A percentile compares a stretch with the other conserved stretches of the same genome.
Evolutionary conservation across 2,888 invertebrate species (phyloP).

Genomic region (Leptopilina myrica): DNA sequence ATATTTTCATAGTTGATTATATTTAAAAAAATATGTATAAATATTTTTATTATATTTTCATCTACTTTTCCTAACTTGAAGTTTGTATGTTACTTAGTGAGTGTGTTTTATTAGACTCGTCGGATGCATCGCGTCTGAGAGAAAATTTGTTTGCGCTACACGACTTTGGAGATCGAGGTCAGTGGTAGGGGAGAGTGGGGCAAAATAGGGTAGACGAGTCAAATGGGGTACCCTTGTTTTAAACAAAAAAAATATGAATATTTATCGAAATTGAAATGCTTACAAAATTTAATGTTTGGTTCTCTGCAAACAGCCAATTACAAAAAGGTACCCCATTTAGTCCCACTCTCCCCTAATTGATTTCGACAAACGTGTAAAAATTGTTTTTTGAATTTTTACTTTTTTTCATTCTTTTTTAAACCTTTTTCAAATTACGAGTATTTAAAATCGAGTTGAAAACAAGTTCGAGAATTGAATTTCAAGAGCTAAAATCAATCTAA

Average conservation of each 20-base stretch:
- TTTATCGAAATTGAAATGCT: too few relatives aligned
- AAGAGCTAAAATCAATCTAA: too few relatives aligned
- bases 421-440: too few relatives aligned
- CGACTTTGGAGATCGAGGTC: conserved; percentile 27
- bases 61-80: background rate
- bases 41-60: background rate
- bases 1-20: background rate
- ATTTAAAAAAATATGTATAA: background rate
- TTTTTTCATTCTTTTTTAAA: background rate
- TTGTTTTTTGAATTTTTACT: background rate
- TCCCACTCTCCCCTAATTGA: background rate
- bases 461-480: too few relatives aligned
- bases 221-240: too few relatives aligned
- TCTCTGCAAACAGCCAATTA: too few relatives aligned
- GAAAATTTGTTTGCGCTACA: conserved; percentile 26
- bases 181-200: background rate
- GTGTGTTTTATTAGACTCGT: conserved; percentile 15
- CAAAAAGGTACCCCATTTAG: too few relatives aligned
- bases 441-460: too few relatives aligned
- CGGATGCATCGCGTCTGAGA: background rate
- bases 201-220: too few relatives aligned
- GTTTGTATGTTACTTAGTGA: too few relatives aligned
- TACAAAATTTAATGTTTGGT: too few relatives aligned
- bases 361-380: background rate
- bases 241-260: too few relatives aligned